Base-by-base conservation (phyloP, 2,113 vertebrate species). In the Brienomyrus brachyistius region DNA sequence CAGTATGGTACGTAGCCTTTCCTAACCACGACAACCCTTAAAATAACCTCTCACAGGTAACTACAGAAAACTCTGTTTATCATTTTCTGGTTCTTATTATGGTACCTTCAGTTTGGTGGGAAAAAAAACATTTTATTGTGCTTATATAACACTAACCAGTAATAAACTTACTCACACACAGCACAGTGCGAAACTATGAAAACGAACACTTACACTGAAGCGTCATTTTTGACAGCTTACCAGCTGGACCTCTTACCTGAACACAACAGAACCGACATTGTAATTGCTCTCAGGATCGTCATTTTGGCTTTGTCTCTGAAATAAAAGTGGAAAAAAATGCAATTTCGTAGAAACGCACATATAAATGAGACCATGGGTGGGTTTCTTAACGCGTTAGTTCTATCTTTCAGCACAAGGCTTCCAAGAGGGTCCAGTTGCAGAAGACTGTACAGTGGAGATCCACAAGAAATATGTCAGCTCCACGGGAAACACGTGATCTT, bases 221-320 rank as follows among this genome's bases (percentile, higher is more conserved):
- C 70, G 40, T 77, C 35, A 40, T 40, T 35, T 77, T 15, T 74
- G 27, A 74, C 11, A 35, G 62, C 9, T 51, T 51, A 77, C 27
- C 45, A n/a, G 52, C 56, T 47, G 87, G 19, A 89, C 59, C 87
- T 91, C 93, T 62, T 93, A 96, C 96, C 96, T 91, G 91, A 88
- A 87, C 91, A 87, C 86, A 96, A 91, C 91, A 96, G 92, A 90
- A 95, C 15, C 59, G 92, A 92, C 54, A 96, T 88, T 3, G 45
- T 8, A 6, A 95, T 52, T 84, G 92, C 87, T 87, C 66, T 87
- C 86, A 92, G 86, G 70, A 84, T 59, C 92, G 54, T 90, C 95
- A 95, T 96, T 88, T 31, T 95, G 91, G 74, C 83, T 15, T 87
- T 66, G 88, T 92, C 51, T 90, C 54, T 94, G 27, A 2, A 86